Conservation (phyloP, 1,140 invertebrate genomes). For the Platyscapa corneri region DNA sequence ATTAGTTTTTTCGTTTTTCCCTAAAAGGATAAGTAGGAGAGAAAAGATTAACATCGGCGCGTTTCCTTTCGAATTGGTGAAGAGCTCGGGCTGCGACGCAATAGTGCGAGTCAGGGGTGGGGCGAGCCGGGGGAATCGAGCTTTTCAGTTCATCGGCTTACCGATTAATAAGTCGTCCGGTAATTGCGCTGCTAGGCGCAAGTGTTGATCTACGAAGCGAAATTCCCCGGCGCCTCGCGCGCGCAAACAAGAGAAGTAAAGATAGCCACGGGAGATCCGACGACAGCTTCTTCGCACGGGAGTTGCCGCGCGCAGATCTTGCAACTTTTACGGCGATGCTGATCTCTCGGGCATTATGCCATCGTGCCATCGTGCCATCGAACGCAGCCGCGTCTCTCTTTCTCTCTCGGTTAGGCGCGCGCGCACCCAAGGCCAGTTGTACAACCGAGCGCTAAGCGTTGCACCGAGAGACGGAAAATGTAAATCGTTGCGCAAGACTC, state of each 20-base stretch:
- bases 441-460: slow-evolving; percentile 61
- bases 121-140: not conserved
- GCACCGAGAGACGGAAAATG: slow-evolving; percentile 68
- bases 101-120: not conserved
- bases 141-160: slow-evolving; percentile 40
- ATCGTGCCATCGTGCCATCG: slow-evolving; percentile 71
- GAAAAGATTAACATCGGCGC: not conserved
- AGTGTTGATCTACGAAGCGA: slow-evolving; percentile 43
- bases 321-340: not conserved
- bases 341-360: slow-evolving; percentile 66
- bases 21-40: not conserved
- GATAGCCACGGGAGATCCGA: slow-evolving; percentile 24
- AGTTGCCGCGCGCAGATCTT: no score
- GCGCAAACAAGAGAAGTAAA: slow-evolving; percentile 22
- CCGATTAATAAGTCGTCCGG: not conserved
- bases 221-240: slow-evolving; percentile 2
- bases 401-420: slow-evolving; percentile 60
- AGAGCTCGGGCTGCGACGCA: not conserved
- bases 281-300: not conserved
- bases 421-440: slow-evolving; percentile 71
- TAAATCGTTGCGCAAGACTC: slow-evolving; percentile 68
- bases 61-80: not conserved
- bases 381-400: slow-evolving; percentile 60
- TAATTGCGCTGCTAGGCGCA: slow-evolving; percentile 19
- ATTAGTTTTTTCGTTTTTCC: not conserved